Percentiles rank a stretch among this genome's conserved stretches.
Conservation (phyloP, 2,888 invertebrate species). For the Drosophila quinaria region DNA sequence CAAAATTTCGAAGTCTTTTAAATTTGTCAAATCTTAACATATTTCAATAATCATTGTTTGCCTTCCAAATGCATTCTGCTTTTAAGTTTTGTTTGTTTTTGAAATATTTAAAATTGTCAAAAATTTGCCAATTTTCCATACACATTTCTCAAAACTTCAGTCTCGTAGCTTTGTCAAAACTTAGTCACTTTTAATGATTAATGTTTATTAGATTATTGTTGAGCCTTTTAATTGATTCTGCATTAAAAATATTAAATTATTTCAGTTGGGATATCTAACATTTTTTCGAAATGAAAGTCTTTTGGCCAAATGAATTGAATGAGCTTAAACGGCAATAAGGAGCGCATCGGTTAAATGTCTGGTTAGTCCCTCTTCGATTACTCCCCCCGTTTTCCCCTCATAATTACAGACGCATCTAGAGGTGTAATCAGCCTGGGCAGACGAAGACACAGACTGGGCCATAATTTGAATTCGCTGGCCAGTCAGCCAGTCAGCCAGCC, state of each 20-base stretch:
- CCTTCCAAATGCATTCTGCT: no score
- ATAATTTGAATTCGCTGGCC: slow-evolving; percentile 64
- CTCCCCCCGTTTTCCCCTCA: slow-evolving; percentile 29
- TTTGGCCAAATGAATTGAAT: not conserved
- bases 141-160: no score
- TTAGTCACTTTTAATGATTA: no score
- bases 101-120: no score
- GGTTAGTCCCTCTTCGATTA: slow-evolving; percentile 21
- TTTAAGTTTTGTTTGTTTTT: no score
- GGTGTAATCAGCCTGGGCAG: slow-evolving; percentile 41
- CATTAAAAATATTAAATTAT: not conserved
- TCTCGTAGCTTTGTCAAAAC: no score
- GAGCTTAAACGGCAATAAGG: slow-evolving; percentile 53
- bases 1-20: no score
- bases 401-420: slow-evolving; percentile 67
- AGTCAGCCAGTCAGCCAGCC: no score
- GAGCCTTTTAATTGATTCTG: not conserved
- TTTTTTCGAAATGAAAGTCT: not conserved
- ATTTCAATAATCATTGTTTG: no score
- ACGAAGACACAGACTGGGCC: slow-evolving; percentile 22
- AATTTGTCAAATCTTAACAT: no score
- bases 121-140: no score
- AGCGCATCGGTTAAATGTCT: slow-evolving; percentile 64
- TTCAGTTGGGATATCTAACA: not conserved
- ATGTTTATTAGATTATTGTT: no score